A percentile compares a stretch with the other conserved stretches of the same genome.
Evolutionary conservation across 2,888 invertebrate species (phyloP).

Genomic region (Barypeithes pellucidus): DNA sequence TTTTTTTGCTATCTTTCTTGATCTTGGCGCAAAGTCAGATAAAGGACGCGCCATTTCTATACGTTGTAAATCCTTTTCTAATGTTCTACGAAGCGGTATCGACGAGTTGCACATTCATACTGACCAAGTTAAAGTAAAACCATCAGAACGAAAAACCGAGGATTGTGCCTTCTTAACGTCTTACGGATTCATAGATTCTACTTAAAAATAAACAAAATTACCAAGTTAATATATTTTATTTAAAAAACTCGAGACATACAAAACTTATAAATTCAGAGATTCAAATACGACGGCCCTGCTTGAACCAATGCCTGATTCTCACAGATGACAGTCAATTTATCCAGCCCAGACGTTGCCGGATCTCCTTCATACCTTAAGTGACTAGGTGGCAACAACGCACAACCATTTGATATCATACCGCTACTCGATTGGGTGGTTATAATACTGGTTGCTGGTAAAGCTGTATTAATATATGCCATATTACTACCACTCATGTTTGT

Average conservation of each 20-base stretch:
- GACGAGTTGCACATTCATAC: too few species aligned
- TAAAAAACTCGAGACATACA: not conserved
- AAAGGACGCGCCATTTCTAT: too few species aligned
- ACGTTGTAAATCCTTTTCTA: too few species aligned
- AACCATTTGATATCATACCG: not conserved
- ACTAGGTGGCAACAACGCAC: not conserved
- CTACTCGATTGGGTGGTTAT: not conserved
- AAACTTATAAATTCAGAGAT: conserved; percentile 18
- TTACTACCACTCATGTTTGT: not conserved
- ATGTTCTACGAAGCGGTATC: too few species aligned
- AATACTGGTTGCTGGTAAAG: not conserved
- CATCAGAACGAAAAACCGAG: too few species aligned
- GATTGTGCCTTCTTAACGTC: too few species aligned
- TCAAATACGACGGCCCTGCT: conserved; percentile 32
- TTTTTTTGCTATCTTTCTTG: too few species aligned
- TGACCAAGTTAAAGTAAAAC: too few species aligned
- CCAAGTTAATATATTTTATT: conserved; percentile 1
- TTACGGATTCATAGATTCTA: too few species aligned
- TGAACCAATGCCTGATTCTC: conserved; percentile 2
- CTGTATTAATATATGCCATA: not conserved
- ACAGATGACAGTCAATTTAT: conserved; percentile 14
- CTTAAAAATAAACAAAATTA: too few species aligned
- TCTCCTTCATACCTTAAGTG: conserved; percentile 9
- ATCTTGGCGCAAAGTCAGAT: too few species aligned
- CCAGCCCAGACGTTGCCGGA: conserved; percentile 1